Evolutionary conservation across 2,888 invertebrate species (phyloP), one percentile per base, ranked within the genome.

Genomic region (Sarcophaga variegata): DNA sequence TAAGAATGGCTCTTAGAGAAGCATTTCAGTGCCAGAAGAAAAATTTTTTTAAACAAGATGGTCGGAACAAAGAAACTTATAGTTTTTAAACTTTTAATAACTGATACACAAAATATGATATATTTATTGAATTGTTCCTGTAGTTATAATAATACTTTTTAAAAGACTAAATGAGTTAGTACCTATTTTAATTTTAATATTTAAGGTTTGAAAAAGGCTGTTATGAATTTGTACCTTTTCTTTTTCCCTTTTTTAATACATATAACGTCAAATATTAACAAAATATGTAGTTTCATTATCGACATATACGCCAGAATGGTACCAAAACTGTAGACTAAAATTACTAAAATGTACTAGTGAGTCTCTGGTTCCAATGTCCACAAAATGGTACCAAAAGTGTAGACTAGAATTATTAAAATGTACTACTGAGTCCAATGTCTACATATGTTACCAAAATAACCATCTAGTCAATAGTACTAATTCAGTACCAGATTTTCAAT

Each of bases 1-100:
- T 20, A 20, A 20, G 20, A 20, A 20, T 20, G 20, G 20, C 20
- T 20, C 20, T 20, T 37, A 59, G 54, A 75, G 74, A 12, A 8
- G 37, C 60, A 20, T 74, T 63, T 22, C 47, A 69, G 75, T 17
- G 45, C 22, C 27, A 76, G 22, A 76, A 64, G 64, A 71, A 71
- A 77, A 64, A 62, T 60, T 27, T 6, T 6, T 27, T 27, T 27
- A 27, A 27, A 27, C 6, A 27, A 27, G 20, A 4, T 27, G 27
- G 66, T 37, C 83, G 77, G 71, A 83, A 60, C 63, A 83, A 67
- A 12, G 59, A 77, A 14, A 49, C 25, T 20, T n/a, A 14, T 47
- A 69, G 70, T 27, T 27, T 71, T 71, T 27, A 49, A 27, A 54
- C 17, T 8, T 22, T 70, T 22, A 69, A 17, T 10, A 69, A 20